A percentile compares a stretch with the other conserved stretches of the same genome.
These are phyloP conservation scores for Styela plicata DNA, from an alignment of 23 tunicate genomes.

Conservation along the genomic window DNA sequence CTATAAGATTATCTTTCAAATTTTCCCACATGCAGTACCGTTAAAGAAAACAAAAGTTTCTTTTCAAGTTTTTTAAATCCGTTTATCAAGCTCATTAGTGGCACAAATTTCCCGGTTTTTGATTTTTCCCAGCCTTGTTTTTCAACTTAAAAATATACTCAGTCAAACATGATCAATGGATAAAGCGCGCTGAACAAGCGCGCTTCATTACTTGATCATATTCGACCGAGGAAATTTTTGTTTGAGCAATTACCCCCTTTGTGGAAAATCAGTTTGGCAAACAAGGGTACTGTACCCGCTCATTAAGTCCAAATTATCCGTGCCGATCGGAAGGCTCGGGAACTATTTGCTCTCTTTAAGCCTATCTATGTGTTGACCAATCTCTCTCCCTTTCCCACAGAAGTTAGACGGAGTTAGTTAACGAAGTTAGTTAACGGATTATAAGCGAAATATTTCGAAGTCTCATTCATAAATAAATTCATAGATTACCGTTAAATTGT, in stretches of 20 bases:
- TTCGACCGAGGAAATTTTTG: not conserved
- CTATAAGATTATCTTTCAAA: not conserved
- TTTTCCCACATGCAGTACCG: not conserved
- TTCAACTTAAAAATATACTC: too few species aligned
- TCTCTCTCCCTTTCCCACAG: slow-evolving; percentile 6
- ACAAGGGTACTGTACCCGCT: not conserved
- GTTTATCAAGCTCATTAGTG: not conserved
- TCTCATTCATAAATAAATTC: not conserved
- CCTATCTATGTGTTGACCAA: not conserved
- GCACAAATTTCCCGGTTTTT: not conserved
- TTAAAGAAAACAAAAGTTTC: not conserved
- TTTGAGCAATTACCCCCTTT: not conserved
- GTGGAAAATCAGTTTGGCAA: not conserved
- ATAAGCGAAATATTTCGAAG: not conserved
- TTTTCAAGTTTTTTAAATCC: not conserved
- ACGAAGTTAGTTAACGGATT: too few species aligned
- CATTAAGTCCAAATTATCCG: slow-evolving; percentile 28
- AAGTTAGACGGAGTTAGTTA: not conserved
- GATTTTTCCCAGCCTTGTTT: not conserved
- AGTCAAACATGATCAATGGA: not conserved
- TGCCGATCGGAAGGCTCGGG: not conserved
- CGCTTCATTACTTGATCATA: not conserved
- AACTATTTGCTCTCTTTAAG: not conserved
- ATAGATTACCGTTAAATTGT: slow-evolving; percentile 9
- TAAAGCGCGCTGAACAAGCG: not conserved